Evolutionary conservation across 2,888 invertebrate species (phyloP), one percentile per base, ranked within the genome.

Genomic region (Spisula solida): DNA sequence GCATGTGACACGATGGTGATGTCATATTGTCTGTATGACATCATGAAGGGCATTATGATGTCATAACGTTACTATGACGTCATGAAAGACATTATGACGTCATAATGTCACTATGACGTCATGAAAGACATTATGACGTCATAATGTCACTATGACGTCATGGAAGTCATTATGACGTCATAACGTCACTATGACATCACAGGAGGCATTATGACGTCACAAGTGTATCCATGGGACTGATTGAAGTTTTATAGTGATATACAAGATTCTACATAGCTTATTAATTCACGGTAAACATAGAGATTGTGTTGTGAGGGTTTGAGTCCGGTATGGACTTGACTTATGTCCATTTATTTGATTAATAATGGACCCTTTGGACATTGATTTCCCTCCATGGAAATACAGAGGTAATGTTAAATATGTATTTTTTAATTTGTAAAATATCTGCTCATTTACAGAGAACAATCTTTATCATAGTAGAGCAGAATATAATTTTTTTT

Each of bases 331-430:
- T 80, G 47, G 47, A 8, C 48, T 20, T n/a, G n/a, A n/a, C 20
- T 25, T 41, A 80, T 14, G 34, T 47, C 41, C 47, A 80, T 16
- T 48, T 47, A 48, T 41, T 41, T 80, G n/a, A 20, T n/a, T 80
- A 80, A 48, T n/a, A 56, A 56, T 51, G 81, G 81, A 81, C 0
- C 56, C 56, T 1, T 31, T 83, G 14, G 51, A 85, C 34, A 81
- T 90, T 31, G 51, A 41, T 16, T 86, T 47, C 78, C 60, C 86
- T 31, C 90, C 88, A n/a, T 90, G 88, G 88, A 90, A 84, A 66
- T 90, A 90, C 29, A 84, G 83, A 88, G 78, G 90, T 88, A 90
- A 20, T 51, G 41, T 66, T 31, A 16, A 81, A 80, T 8, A 41
- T 16, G 8, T 34, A 75, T 70, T 70, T 29, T n/a, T 70, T 8